Conservation (phyloP, 2,113 vertebrate species). For the Scophthalmus maximus region DNA sequence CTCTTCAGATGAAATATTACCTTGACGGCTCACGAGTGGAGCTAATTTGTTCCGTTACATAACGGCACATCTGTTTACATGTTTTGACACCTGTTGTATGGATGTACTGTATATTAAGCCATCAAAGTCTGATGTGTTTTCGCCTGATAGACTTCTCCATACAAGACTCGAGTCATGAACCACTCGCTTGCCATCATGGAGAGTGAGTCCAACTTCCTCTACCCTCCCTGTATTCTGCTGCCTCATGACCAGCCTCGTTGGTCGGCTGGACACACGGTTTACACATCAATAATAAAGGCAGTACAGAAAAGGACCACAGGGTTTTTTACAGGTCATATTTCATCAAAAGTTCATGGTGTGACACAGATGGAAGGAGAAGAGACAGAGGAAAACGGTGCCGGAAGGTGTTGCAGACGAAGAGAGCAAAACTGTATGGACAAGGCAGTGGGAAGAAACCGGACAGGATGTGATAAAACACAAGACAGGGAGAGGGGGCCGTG, state of each 20-base stretch:
- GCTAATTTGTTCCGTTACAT: constrained; percentile 67
- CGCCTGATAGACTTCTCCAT: constrained; percentile 56
- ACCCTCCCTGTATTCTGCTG: constrained; percentile 54
- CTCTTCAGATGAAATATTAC: constrained; percentile 69
- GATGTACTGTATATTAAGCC: constrained; percentile 60
- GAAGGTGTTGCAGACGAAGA: constrained; percentile 59
- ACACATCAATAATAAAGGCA: constrained; percentile 75
- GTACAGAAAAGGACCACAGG: constrained; percentile 67
- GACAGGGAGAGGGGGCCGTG: constrained; percentile 1
- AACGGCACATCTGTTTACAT: constrained; percentile 76
- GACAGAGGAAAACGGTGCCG: constrained; percentile 61
- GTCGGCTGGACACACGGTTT: constrained; percentile 64
- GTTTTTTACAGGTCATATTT: constrained; percentile 74
- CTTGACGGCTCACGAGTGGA: constrained; percentile 69
- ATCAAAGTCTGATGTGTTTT: constrained; percentile 63
- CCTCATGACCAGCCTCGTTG: constrained; percentile 63
- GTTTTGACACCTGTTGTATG: constrained; percentile 72
- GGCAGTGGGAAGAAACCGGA: constrained; percentile 46
- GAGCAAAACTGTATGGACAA: constrained; percentile 56
- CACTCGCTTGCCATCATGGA: constrained; percentile 45
- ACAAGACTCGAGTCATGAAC: constrained; percentile 60
- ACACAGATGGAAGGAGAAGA: constrained; percentile 68
- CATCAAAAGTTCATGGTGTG: constrained; percentile 73
- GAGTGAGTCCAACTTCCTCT: constrained; percentile 63
- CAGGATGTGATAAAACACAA: constrained; percentile 41